A percentile compares a stretch with the other conserved stretches of the same genome.
Conservation (phyloP, 2,113 vertebrate species). For the Accipiter virgatus region DNA sequence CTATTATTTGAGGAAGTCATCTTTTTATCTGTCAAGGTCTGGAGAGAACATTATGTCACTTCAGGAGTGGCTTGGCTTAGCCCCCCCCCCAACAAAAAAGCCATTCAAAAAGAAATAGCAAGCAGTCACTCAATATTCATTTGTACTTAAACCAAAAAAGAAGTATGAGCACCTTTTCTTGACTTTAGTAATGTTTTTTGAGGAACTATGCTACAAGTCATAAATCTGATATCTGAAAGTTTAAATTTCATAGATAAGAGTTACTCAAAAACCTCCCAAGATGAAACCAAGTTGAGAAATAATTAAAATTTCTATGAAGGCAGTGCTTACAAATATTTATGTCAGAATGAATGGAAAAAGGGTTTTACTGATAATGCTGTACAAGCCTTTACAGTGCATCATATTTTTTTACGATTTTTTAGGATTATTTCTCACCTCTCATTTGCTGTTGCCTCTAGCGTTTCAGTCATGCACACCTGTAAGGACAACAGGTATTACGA, state of each 20-base stretch:
- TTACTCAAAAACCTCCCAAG: background rate
- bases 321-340: background rate
- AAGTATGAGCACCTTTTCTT: background rate
- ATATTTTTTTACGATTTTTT: background rate
- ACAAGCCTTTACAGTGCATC: background rate
- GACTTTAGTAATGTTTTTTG: background rate
- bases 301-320: background rate
- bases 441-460: background rate
- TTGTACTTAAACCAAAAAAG: background rate
- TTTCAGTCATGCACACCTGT: background rate
- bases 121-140: rapidly evolving
- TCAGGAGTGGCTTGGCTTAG: background rate
- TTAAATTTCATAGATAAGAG: background rate
- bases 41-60: background rate
- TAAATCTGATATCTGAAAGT: background rate
- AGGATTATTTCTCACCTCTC: background rate
- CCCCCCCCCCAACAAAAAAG: background rate
- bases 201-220: background rate
- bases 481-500: background rate
- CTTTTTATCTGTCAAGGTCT: background rate
- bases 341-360: background rate
- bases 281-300: background rate
- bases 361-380: background rate
- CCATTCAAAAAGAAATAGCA: background rate
- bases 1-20: background rate